Conservation (phyloP, 2,113 vertebrate species). For the Motacilla alba region DNA sequence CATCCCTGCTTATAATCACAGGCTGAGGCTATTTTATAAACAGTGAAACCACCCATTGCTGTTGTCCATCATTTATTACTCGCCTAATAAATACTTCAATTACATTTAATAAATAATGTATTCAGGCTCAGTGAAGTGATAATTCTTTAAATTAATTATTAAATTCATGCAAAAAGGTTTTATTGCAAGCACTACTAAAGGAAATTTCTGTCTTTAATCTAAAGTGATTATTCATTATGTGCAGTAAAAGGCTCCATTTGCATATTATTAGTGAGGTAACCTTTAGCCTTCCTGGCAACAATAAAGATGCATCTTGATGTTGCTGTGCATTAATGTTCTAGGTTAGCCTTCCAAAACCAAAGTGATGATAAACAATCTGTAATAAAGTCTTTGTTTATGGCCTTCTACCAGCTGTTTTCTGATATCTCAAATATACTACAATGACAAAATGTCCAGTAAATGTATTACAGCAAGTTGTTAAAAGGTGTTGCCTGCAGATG, state of each 20-base stretch:
- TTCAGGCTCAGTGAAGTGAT: slow-evolving; percentile 69
- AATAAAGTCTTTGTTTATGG: slow-evolving; percentile 73
- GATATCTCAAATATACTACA: slow-evolving; percentile 69
- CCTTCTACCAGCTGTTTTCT: slow-evolving; percentile 73
- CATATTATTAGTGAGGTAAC: slow-evolving; percentile 77
- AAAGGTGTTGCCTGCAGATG: slow-evolving; percentile 74
- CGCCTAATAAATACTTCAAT: slow-evolving; percentile 81
- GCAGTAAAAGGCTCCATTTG: slow-evolving; percentile 69
- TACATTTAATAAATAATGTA: slow-evolving; percentile 81
- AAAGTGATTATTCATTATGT: slow-evolving; percentile 76
- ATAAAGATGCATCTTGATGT: slow-evolving; percentile 54
- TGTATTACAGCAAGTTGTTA: slow-evolving; percentile 68
- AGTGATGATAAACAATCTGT: slow-evolving; percentile 66
- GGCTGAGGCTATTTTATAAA: slow-evolving; percentile 56
- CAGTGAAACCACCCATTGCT: slow-evolving; percentile 34
- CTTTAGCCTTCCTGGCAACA: slow-evolving; percentile 69
- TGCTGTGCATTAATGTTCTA: slow-evolving; percentile 27
- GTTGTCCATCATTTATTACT: slow-evolving; percentile 74
- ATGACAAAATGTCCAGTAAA: slow-evolving; percentile 79
- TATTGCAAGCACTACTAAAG: slow-evolving; percentile 69
- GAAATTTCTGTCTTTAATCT: slow-evolving; percentile 75
- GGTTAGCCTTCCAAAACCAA: slow-evolving; percentile 63
- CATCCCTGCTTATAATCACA: slow-evolving; percentile 57
- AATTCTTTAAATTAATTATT: slow-evolving; percentile 82
- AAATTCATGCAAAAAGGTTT: slow-evolving; percentile 72